Evolutionary conservation across 1,140 invertebrate genomes (phyloP), one percentile per base, ranked within the genome.

Genomic region (Melipona quadrifasciata): DNA sequence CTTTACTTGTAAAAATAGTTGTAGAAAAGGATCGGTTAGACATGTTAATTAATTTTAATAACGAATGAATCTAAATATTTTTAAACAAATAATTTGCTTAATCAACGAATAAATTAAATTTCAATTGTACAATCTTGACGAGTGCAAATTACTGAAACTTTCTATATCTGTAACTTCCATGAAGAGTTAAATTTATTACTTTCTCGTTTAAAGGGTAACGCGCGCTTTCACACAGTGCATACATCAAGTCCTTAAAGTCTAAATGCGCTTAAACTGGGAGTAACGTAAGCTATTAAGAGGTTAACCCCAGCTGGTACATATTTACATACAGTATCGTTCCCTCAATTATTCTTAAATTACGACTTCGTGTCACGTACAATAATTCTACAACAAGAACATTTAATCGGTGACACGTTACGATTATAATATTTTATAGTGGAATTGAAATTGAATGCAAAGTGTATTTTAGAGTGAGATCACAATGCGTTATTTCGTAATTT

Each of bases 281-380:
- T 82, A 82, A 82, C 80, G 61, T 71, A 64, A 84, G 70, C 85
- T 78, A 85, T 89, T 82, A 87, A 89, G 58, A 89, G 85, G 85
- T 89, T 89, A 89, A 89, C 74, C 67, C 61, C 65, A 80, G 51
- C 72, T 80, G 68, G 67, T 85, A 67, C 70, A 71, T 78, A 89
- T 88, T 90, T 90, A 82, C 87, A 89, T 87, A 78, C 87, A 55
- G 77, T 79, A 87, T 82, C 70, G 80, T 83, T 78, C 74, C 61
- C 75, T 90, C 89, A 87, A 90, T 89, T 89, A 82, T 84, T 65
- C 64, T 34, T 89, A 70, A 89, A 84, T 90, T 90, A 87, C 88
- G 68, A 61, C 70, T 70, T 73, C 80, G 53, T n/a, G 64, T 51
- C 80, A 24, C 68, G 86, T 57, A 51, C 81, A 68, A 82, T 77